phyloP scores from a whole-genome alignment of 2,113 vertebrate genomes.

The Canis aureus region DNA sequence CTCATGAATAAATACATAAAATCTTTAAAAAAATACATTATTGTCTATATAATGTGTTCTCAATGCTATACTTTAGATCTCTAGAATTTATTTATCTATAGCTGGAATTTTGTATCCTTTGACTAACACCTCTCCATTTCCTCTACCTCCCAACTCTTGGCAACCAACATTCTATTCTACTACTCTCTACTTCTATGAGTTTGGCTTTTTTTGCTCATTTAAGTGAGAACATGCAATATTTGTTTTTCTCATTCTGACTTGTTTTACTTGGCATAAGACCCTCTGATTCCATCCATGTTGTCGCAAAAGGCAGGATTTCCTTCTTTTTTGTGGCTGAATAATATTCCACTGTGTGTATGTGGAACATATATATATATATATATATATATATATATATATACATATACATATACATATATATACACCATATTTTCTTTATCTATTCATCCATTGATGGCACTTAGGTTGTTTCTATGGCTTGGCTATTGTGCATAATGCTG shows the following conservation, averaged over 20 bases:
- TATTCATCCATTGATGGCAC: background rate
- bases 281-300: background rate
- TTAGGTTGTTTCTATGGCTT: background rate
- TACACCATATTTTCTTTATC: background rate
- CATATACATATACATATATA: background rate
- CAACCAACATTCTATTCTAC: background rate
- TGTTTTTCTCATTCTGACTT: background rate
- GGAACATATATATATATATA: too few relatives aligned
- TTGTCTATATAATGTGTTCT: background rate
- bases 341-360: background rate
- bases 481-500: background rate
- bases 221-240: background rate
- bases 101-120: background rate
- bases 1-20: too few relatives aligned
- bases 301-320: background rate
- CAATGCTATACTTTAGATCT: background rate
- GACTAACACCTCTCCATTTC: background rate
- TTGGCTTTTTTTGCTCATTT: background rate
- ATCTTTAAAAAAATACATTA: background rate
- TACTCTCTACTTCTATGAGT: background rate
- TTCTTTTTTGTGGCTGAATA: background rate
- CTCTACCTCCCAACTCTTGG: background rate
- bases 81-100: background rate
- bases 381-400: too few relatives aligned
- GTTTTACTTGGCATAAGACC: background rate